These are phyloP conservation scores for Otis tarda DNA, from an alignment of 2,113 vertebrate species.

Conservation along the genomic window DNA sequence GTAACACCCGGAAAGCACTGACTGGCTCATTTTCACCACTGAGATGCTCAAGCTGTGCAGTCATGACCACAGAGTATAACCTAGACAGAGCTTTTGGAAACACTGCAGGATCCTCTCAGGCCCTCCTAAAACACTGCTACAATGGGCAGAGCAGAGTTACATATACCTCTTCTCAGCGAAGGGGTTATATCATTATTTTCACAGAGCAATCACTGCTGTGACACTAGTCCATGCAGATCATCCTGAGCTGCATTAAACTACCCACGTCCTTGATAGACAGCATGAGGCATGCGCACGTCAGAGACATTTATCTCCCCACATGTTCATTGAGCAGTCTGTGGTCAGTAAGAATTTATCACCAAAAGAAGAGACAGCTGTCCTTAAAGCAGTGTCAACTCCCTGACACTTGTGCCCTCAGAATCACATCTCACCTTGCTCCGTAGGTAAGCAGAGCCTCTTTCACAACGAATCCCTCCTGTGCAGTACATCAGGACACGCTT, in stretches of 20 bases:
- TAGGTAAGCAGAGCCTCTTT: constrained; percentile 93
- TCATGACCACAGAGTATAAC: not conserved
- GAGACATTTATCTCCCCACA: not conserved
- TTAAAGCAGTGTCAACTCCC: not conserved
- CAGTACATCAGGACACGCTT: constrained; percentile 98
- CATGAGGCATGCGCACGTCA: not conserved
- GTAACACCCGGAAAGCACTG: not conserved
- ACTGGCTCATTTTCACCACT: not conserved
- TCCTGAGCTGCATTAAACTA: not conserved
- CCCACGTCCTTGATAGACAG: not conserved
- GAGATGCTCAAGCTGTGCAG: not conserved
- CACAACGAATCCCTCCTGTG: constrained; percentile 96
- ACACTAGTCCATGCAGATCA: not conserved
- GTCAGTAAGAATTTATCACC: not conserved
- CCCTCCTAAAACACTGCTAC: not conserved
- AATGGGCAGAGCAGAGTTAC: not conserved
- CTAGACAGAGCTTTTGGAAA: not conserved
- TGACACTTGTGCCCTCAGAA: not conserved
- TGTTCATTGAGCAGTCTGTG: not conserved
- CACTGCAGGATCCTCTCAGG: not conserved
- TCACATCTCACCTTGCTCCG: constrained; percentile 83
- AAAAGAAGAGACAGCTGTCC: not conserved
- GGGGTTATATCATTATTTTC: not conserved
- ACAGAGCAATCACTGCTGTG: not conserved
- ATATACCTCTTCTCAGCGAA: not conserved